Percentiles rank a stretch among this genome's conserved stretches.
Conservation (phyloP, 2,888 invertebrate genomes). For the Silvanus unidentatus region DNA sequence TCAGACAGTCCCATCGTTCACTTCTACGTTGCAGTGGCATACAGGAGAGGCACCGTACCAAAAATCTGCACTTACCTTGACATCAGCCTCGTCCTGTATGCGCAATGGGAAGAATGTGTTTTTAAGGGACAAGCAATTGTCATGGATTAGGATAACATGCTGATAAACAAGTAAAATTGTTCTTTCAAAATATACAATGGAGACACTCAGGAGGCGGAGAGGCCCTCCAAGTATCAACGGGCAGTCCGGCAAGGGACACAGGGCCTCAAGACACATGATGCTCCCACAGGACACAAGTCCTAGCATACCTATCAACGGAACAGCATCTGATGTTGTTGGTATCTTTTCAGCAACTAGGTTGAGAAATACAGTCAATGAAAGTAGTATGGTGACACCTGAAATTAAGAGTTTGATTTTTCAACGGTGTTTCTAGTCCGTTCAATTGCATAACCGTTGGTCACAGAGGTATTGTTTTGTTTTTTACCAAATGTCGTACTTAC, state of each 20-base stretch:
- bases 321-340: conserved; percentile 81
- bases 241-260: conserved; percentile 44
- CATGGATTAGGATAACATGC: conserved; percentile 26
- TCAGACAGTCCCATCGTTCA: no score
- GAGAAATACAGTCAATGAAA: conserved; percentile 96
- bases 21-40: not conserved
- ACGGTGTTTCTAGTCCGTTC: conserved; percentile 33
- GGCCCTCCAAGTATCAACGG: conserved; percentile 51
- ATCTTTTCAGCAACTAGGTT: conserved; percentile 96
- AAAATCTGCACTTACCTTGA: conserved; percentile 9
- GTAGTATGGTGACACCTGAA: conserved; percentile 93
- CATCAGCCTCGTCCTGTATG: not conserved
- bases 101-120: not conserved
- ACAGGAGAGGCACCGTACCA: conserved; percentile 3
- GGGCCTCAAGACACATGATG: conserved; percentile 47
- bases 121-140: not conserved
- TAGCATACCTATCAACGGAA: conserved; percentile 71
- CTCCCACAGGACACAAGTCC: conserved; percentile 42
- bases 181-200: conserved; percentile 2
- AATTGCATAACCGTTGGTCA: conserved; percentile 11
- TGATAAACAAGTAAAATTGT: conserved; percentile 12
- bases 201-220: conserved; percentile 19
- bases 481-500: not conserved
- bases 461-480: no score
- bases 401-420: conserved; percentile 45